phyloP scores from a whole-genome alignment of 2,888 invertebrate genomes.

The Orthosia gracilis region DNA sequence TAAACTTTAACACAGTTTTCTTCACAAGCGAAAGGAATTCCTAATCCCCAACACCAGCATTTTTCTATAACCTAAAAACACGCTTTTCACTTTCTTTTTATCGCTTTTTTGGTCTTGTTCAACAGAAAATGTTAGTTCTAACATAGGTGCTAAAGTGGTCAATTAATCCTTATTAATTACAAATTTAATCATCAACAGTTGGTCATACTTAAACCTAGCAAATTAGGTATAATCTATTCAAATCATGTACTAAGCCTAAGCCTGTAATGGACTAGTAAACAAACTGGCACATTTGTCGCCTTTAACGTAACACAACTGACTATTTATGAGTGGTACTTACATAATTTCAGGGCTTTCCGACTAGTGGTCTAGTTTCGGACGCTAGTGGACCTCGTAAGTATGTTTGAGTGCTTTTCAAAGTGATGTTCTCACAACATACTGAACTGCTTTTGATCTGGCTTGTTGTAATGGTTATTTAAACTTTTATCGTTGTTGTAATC shows the following conservation, averaged over 20 bases:
- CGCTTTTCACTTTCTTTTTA: too few species aligned
- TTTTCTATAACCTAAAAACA: too few species aligned
- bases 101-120: too few species aligned
- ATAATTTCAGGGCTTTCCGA: slow-evolving; percentile 1
- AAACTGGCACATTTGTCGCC: slow-evolving; percentile 12
- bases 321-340: slow-evolving; percentile 1
- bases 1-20: too few species aligned
- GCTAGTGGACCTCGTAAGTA: slow-evolving; percentile 4
- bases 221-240: not conserved
- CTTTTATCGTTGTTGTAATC: too few species aligned
- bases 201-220: not conserved
- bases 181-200: not conserved
- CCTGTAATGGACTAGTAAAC: slow-evolving; percentile 7
- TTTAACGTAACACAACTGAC: slow-evolving; percentile 4
- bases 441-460: not conserved
- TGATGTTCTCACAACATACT: not conserved
- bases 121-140: not conserved
- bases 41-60: too few species aligned
- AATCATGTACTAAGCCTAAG: not conserved
- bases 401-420: not conserved
- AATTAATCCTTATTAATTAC: not conserved
- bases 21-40: too few species aligned
- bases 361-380: slow-evolving; percentile 4
- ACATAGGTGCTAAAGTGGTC: not conserved
- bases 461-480: slow-evolving; percentile 1